Conservation (phyloP, 30 jellyfish, hydroid and myxozoan species). For the Turritopsis rubra region DNA sequence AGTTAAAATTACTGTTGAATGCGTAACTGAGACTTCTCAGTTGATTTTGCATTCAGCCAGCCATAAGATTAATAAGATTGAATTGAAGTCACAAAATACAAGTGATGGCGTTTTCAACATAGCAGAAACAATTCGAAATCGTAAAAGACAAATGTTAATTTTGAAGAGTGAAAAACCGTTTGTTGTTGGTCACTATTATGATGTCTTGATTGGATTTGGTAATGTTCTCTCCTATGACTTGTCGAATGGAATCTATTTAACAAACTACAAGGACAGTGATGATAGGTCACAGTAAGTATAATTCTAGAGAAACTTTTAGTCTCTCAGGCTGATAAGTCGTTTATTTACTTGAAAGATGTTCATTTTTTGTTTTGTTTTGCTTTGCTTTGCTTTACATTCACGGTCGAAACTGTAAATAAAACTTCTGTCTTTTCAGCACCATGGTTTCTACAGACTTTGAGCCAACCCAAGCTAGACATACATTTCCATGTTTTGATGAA, state of each 20-base stretch:
- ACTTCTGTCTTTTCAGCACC: background rate
- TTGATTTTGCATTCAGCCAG: slow-evolving; percentile 7
- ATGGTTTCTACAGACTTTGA: slow-evolving; percentile 17
- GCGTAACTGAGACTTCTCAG: background rate
- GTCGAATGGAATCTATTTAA: slow-evolving; percentile 7
- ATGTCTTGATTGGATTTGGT: slow-evolving; percentile 1
- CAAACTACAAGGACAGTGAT: slow-evolving; percentile 7
- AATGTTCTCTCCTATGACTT: background rate
- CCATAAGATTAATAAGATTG: background rate
- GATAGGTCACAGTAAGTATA: slow-evolving; percentile 5
- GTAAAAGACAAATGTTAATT: slow-evolving; percentile 5
- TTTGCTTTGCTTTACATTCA: background rate
- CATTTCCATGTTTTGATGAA: slow-evolving; percentile 25
- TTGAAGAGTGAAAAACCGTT: background rate
- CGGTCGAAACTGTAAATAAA: background rate
- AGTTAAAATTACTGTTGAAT: slow-evolving; percentile 1
- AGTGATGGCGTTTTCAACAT: background rate
- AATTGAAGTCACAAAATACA: background rate
- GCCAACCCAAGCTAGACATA: slow-evolving; percentile 10
- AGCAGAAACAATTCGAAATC: slow-evolving; percentile 3
- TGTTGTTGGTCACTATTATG: background rate
- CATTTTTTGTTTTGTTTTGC: background rate
- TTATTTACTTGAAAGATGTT: background rate
- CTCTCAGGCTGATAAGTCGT: too few species aligned
- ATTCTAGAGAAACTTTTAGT: too few species aligned